phyloP scores from a whole-genome alignment of 2,113 vertebrate species.

The Mastomys coucha region DNA sequence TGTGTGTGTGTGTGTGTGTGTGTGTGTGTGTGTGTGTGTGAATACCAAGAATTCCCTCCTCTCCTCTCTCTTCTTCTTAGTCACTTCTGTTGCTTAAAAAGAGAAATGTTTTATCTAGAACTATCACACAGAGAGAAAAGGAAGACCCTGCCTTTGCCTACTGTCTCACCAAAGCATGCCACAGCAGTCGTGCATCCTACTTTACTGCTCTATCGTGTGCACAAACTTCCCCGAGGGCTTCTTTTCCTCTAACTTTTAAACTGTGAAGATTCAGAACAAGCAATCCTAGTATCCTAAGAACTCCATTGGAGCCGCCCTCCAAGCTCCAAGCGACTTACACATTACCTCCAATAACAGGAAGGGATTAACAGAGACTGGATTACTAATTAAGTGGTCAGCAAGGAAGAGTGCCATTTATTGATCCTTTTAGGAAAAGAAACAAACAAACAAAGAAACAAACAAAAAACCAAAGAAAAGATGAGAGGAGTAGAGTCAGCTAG shows the following conservation, averaged over 20 bases:
- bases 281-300: neutral
- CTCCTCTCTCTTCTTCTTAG: neutral
- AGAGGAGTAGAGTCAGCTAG: neutral
- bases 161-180: conserved; percentile 2
- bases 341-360: neutral
- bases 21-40: neutral
- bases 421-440: neutral
- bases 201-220: neutral
- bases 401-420: neutral
- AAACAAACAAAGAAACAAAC: neutral
- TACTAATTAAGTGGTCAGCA: neutral
- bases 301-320: neutral
- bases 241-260: conserved; percentile 34
- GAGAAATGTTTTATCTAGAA: conserved; percentile 18
- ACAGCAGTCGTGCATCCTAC: neutral
- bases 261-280: neutral
- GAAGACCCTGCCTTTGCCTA: neutral
- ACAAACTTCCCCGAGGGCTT: neutral
- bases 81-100: conserved; percentile 44
- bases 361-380: neutral
- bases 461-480: neutral
- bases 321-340: neutral
- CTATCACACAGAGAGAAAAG: neutral
- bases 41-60: neutral
- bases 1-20: no score